These are phyloP conservation scores for Diplazon laetatorius DNA, from an alignment of 2,888 invertebrate species.

Conservation along the genomic window DNA sequence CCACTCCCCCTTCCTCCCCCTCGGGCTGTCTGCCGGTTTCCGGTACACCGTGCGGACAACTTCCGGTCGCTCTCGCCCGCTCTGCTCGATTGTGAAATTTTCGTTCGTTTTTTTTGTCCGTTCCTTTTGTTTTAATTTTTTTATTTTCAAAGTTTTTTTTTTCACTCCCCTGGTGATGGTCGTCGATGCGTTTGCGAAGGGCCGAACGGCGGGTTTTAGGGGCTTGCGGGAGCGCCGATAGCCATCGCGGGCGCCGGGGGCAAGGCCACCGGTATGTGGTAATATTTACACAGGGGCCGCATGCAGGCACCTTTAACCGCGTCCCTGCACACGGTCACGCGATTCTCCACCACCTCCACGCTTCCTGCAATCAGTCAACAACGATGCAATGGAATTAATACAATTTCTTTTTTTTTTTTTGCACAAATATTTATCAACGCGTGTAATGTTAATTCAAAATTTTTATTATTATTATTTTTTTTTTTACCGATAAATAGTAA, in stretches of 20 bases:
- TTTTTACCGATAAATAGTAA: too few species aligned
- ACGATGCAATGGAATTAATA: neutral
- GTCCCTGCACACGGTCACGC: slow-evolving; percentile 98
- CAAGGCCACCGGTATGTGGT: slow-evolving; percentile 96
- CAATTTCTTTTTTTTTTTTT: too few species aligned
- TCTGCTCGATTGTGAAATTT: slow-evolving; percentile 13
- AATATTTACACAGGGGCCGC: slow-evolving; percentile 97
- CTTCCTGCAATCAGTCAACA: slow-evolving; percentile 87
- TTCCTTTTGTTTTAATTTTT: slow-evolving; percentile 22
- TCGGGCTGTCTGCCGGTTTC: slow-evolving; percentile 49
- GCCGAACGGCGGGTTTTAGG: slow-evolving; percentile 64
- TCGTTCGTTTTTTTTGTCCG: neutral
- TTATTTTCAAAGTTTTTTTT: slow-evolving; percentile 5
- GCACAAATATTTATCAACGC: neutral
- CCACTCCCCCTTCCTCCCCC: too few species aligned
- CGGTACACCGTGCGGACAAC: slow-evolving; percentile 37
- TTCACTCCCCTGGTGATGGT: slow-evolving; percentile 18
- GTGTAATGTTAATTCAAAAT: too few species aligned
- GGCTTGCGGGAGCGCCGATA: slow-evolving; percentile 82
- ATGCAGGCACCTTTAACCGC: slow-evolving; percentile 96
- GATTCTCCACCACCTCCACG: slow-evolving; percentile 97
- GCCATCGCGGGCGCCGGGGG: slow-evolving; percentile 92
- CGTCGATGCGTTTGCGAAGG: slow-evolving; percentile 25
- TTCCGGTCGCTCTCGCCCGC: slow-evolving; percentile 15
- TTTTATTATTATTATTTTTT: too few species aligned